phyloP scores from a whole-genome alignment of 2,113 vertebrate species.

The Ictalurus punctatus region DNA sequence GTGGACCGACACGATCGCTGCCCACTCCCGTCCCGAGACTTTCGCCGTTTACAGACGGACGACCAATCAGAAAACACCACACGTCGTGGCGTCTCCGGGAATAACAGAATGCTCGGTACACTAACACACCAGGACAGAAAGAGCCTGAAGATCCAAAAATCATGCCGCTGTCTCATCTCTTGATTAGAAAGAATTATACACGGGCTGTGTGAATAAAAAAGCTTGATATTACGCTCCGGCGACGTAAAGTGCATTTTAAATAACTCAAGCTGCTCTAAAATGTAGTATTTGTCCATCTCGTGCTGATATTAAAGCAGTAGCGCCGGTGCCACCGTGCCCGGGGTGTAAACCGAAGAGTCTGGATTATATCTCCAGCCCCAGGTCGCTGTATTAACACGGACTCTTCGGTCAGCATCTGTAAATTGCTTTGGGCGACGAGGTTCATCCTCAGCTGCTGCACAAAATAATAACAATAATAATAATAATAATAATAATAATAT shows the following conservation, averaged over 20 bases:
- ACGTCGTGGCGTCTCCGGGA: slow-evolving; percentile 3
- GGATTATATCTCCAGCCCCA: background rate
- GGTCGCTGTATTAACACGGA: background rate
- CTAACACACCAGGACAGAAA: background rate
- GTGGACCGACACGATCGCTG: slow-evolving; percentile 29
- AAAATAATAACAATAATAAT: background rate
- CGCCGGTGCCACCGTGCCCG: background rate
- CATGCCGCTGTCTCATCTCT: background rate
- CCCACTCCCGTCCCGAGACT: slow-evolving; percentile 16
- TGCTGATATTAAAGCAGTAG: background rate
- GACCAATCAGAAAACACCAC: background rate
- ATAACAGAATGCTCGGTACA: background rate
- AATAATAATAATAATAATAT: background rate
- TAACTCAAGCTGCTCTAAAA: background rate
- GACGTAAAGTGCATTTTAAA: background rate
- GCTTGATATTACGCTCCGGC: background rate
- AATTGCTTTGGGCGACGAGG: background rate
- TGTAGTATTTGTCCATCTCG: too few species aligned
- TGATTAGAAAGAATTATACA: background rate
- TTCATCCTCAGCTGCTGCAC: background rate
- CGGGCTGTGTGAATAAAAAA: background rate
- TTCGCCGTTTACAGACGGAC: background rate
- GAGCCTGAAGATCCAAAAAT: background rate
- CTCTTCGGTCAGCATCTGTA: too few species aligned
- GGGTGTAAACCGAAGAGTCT: background rate